Evolutionary conservation across 2,113 vertebrate genomes (phyloP), one percentile per base, ranked within the genome.

Genomic region (Xyliphius kryptos): DNA sequence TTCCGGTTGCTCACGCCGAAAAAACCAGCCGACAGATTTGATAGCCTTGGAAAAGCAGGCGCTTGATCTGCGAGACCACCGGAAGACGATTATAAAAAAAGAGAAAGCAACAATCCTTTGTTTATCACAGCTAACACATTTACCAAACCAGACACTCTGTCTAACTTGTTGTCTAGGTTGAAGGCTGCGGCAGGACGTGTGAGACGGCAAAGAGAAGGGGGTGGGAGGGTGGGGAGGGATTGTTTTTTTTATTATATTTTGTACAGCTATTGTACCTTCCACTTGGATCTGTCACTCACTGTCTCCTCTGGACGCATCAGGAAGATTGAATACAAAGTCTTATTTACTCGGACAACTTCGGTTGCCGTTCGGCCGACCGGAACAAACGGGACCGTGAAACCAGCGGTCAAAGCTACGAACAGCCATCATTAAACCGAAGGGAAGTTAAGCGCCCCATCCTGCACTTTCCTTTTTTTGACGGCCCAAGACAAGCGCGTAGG

Each of bases 91-190:
- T 76, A 74, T n/a, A 53, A 74, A 77, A 77, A 80, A 74, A 76
- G 52, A 70, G 69, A 76, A 81, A 76, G 81, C 72, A 82, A 84
- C 74, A 79, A 55, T 79, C 81, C 83, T 87, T 87, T 88, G 86
- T 81, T 81, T 81, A 85, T 88, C 86, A 87, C 85, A 87, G 86
- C 87, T 85, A 87, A 69, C 60, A 66, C 71, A 40, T 78, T 85
- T 80, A 85, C 81, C 77, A 78, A 81, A 82, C 84, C 79, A 85
- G 85, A 85, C 83, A 74, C 69, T 74, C 73, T 76, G 77, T 86
- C 79, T 80, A 77, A 83, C 74, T 81, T 80, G 79, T 67, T 49
- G 44, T 67, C 56, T 49, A 60, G 41, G 68, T 58, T 20, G 40
- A 71, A 70, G 46, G 61, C 64, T 71, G 51, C 36, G 49, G 64